Base-by-base conservation (phyloP, 1,140 invertebrate genomes). In the Sesamia nonagrioides region DNA sequence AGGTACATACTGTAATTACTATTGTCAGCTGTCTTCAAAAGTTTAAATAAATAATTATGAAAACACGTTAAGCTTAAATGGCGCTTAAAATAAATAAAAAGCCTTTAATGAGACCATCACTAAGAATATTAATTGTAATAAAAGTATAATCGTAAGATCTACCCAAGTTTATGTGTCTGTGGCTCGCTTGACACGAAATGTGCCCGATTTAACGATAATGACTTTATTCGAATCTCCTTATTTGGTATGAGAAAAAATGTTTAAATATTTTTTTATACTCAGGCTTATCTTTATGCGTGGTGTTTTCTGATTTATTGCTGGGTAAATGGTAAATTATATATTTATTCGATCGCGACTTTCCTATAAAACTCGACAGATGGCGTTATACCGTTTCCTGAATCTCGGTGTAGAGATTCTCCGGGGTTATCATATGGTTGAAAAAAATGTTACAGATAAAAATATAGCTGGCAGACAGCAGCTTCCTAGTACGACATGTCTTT, bases 101-200 rank as follows among this genome's bases (percentile, higher is more conserved):
- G 40, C 3, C 21, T 4, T 13, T 68, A 68, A 68, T 68, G 63
- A 68, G 63, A 18, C 18, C 42, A 68, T 68, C 63, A 48, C 18
- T 9, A 27, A 68, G 18, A 68, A 27, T 40, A 66, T 66, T 66
- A 66, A 66, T 68, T 27, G 63, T 17, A 68, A 68, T 68, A 68
- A 68, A 68, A 50, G 27, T 48, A 68, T 27, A 15, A 50, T 68
- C 42, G 48, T 8, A 48, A 27, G 18, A 68, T 68, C 63, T 48
- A 33, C 40, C 5, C 17, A 18, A 48, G 42, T 68, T 27, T 48
- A 68, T 27, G 18, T 37, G 40, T 68, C 27, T 48, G 42, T 48
- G 13, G 40, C n/a, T 17, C 7, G 11, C 11, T 48, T 27, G 60
- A 63, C 60, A 42, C 60, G 37, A 18, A 42, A 58, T 58, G 56